phyloP scores from a whole-genome alignment of 2,113 vertebrate genomes.

The Psilopsiagon aymara region DNA sequence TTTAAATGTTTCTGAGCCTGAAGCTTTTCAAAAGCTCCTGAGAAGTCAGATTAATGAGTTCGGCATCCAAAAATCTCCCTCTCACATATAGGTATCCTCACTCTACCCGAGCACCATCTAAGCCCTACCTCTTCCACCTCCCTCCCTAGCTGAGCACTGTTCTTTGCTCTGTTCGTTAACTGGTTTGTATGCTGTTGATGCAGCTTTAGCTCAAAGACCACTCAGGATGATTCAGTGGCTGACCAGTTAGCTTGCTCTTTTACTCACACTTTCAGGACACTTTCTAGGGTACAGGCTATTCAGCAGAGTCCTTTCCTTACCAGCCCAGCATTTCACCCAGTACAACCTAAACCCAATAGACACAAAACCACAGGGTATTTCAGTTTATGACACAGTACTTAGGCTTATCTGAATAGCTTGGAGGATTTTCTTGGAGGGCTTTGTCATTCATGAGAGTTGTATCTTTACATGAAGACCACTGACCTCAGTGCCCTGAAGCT shows the following conservation, averaged over 20 bases:
- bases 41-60: neutral
- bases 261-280: neutral
- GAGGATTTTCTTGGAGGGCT: neutral
- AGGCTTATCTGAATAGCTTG: neutral
- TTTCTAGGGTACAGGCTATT: neutral
- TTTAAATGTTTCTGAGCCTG: neutral
- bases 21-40: neutral
- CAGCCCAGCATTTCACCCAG: neutral
- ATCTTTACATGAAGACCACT: neutral
- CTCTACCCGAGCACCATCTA: neutral
- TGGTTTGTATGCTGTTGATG: neutral
- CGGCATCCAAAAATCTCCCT: neutral
- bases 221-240: accelerated
- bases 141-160: neutral
- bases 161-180: neutral
- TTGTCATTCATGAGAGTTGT: accelerated
- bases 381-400: neutral
- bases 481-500: neutral
- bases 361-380: neutral
- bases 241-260: neutral
- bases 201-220: neutral
- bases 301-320: neutral
- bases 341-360: neutral
- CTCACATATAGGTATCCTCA: accelerated
- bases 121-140: accelerated